Base-by-base conservation (phyloP, 2,888 invertebrate genomes). In the Caenorhabditis panamensis region DNA sequence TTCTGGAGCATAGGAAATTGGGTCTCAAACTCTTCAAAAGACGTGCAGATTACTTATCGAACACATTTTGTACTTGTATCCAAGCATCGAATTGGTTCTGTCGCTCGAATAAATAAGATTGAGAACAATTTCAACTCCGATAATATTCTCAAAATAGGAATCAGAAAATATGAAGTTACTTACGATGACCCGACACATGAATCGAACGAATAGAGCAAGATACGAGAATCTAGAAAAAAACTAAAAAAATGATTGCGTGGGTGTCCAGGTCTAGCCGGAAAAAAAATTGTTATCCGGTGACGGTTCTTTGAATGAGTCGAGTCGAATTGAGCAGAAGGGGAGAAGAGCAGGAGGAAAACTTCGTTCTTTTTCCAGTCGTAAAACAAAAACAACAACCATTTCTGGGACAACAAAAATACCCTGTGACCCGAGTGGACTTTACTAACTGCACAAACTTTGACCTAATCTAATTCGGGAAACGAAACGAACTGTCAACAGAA, bases 201-300 rank as follows among this genome's bases (percentile, higher is more conserved):
- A 24, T 41, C 18, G 9, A 31, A 31, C 31, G 4, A 6, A 9
- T 9, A 9, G 31, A 31, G 41, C 5, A 41, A 13, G 13, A 41
- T 13, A 41, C 13, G 41, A 13, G 5, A 31, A 31, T 6, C 4
- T 31, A 61, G 20, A 28, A 54, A 22, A 24, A 53, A n/a, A n/a
- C 24, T 2, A 24, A 24, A 24, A 59, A 73, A 64, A 73, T 73
- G 66, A 73, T 73, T 66, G 73, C 53, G 73, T 73, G 66, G 73
- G 64, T 64, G 63, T 58, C 41, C 13, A 41, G 41, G 51, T 37
- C 41, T 61, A 5, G 36, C 31, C 41, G 11, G 41, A 47, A 37
- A 37, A 36, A 16, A 62, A 63, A 59, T 66, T 59, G 59, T 73
- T 66, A 64, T 73, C 59, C 54, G 11, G 58, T 20, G 37, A 66